Conservation (phyloP, 2,797 vertebrate genomes). For the Dallia pectoralis region DNA sequence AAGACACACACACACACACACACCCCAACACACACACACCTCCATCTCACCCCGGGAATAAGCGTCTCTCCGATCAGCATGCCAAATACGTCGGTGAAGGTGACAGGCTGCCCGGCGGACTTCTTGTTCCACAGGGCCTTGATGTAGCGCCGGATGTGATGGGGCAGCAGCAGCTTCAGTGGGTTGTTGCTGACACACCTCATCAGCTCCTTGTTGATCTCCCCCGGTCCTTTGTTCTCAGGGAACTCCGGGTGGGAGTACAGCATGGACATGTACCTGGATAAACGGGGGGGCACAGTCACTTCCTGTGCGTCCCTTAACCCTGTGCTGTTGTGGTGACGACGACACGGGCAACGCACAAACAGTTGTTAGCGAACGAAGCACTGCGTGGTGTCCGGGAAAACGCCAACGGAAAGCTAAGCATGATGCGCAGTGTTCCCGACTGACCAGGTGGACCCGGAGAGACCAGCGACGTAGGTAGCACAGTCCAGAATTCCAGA, state of each 20-base stretch:
- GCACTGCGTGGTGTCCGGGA: no score
- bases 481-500: conserved; percentile 92
- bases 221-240: conserved; percentile 80
- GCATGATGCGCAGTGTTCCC: background rate
- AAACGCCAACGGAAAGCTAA: background rate
- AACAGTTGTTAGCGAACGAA: background rate
- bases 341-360: no score
- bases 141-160: conserved; percentile 91
- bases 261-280: conserved; percentile 93
- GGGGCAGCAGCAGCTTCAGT: conserved; percentile 87
- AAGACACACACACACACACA: no score
- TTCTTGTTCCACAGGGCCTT: conserved; percentile 96
- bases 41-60: conserved; percentile 78
- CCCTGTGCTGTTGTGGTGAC: no score
- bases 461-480: conserved; percentile 92
- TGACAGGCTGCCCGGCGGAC: conserved; percentile 90
- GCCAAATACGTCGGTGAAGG: conserved; percentile 95
- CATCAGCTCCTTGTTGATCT: conserved; percentile 94
- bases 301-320: background rate
- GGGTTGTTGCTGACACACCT: conserved; percentile 89
- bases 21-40: background rate
- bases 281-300: background rate
- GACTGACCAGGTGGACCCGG: conserved; percentile 94
- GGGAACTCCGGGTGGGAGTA: conserved; percentile 95
- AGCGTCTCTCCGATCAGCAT: conserved; percentile 99